Evolutionary conservation across 2,888 invertebrate genomes (phyloP), one percentile per base, ranked within the genome.

Genomic region (Lepidochitona cinerea): DNA sequence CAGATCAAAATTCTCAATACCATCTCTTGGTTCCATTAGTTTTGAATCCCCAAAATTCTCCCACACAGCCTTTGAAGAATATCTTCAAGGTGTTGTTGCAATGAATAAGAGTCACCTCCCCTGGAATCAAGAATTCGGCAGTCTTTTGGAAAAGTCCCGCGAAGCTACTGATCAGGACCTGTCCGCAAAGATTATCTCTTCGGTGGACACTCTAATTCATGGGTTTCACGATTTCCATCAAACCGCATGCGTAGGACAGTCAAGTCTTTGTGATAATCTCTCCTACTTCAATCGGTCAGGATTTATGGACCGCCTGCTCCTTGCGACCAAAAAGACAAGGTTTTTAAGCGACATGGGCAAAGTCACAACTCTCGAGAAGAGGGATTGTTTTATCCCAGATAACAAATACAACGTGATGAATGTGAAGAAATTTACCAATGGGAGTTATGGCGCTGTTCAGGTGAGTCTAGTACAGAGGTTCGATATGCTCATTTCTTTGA

Each of bases 181-280:
- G n/a, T 81, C 84, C 1, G 80, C 83, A 14, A 77, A 80, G 29
- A 72, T 85, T 9, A 83, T 87, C 5, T 59, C 73, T 35, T 75
- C 78, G 0, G 82, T 83, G 3, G 85, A 86, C 70, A 70, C 83
- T 2, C 69, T 81, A 2, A 71, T 86, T 5, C 83, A 84, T 66
- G 80, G 81, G 1, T 32, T 85, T 6, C 79, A 83, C 53, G 70
- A 71, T 0, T 69, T 79, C 12, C 79, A 80, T 53, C 66, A 52
- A 7, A 41, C 35, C 18, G 68, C 75, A 0, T 87, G 87, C 71
- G 79, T 78, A 0, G 66, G 69, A 35, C 49, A 35, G 6, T 37
- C 65, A 4, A 82, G 82, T 0, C 67, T 83, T 6, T 87, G 87
- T 72, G 53, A 75, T 6, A 36, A 65, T 12, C 77, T 87, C 70